Base-by-base conservation (phyloP, 2,113 vertebrate species). In the Cervus canadensis region DNA sequence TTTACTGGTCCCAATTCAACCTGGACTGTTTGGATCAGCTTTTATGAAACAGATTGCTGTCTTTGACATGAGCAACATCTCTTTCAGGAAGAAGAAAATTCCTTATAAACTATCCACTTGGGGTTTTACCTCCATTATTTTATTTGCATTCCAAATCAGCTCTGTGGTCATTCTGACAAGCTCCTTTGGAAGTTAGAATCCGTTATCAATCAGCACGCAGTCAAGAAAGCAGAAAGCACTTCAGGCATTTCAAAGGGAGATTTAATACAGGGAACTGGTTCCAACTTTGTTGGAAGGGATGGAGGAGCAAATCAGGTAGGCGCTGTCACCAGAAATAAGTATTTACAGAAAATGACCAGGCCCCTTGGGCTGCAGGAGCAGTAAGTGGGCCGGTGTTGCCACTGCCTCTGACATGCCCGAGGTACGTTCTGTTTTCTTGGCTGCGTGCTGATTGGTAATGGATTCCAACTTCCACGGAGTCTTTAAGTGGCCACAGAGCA, bases 121-220 rank as follows among this genome's bases (percentile, higher is more conserved):
- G 40, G 14, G 3, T 71, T 91, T 96, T 92, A 43, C 30, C 76
- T 92, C 30, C 17, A 19, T 92, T 87, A 50, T 85, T 74, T 87
- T 76, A 89, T 97, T 87, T 89, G 48, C 92, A 82, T 94, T 88
- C 52, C 64, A 33, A 43, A 59, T 90, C 52, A 96, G 81, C n/a
- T 97, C 94, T 79, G 40, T 74, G 71, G 48, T 97, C 74, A 83
- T 96, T 89, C 87, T 78, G 67, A 78, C 23, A 43, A 92, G 83
- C 74, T 84, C 64, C 64, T 95, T 74, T 5, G 9, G 76, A 93
- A 97, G 92, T 91, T 86, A 43, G 36, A 85, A 40, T 93, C 33
- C 36, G 28, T 71, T n/a, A 52, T 74, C 85, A 60, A 12, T 50
- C 90, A 71, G 36, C 67, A 36, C 62, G 50, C 90, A 45, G 45